Evolutionary conservation across 2,888 invertebrate species (phyloP).

Genomic region (Druceiella hillmani): DNA sequence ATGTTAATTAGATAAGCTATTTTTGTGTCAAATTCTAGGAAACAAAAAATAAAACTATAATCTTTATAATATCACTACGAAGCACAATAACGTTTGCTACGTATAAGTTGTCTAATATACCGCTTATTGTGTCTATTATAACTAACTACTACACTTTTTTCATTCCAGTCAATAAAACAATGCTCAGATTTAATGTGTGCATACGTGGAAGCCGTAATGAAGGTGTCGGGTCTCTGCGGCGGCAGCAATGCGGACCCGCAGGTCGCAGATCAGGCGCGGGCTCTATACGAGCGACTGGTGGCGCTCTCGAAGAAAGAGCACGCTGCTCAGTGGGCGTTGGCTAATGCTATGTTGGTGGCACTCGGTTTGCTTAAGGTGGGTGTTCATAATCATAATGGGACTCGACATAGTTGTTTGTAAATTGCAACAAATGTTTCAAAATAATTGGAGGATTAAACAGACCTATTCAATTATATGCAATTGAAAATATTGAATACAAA

Average conservation of each 20-base stretch:
- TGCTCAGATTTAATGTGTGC: constrained; percentile 33
- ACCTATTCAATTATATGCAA: too few species aligned
- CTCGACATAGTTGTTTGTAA: neutral
- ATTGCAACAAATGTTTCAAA: constrained; percentile 17
- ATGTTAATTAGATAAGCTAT: too few species aligned
- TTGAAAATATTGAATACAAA: too few species aligned
- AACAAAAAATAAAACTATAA: too few species aligned
- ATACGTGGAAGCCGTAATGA: constrained; percentile 49
- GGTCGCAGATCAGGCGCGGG: constrained; percentile 30
- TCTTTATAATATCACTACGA: too few species aligned
- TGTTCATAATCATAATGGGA: constrained; percentile 2
- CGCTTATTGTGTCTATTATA: too few species aligned
- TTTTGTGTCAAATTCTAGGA: too few species aligned
- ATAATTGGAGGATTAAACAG: too few species aligned
- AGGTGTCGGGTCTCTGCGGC: constrained; percentile 43
- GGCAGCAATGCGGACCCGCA: too few species aligned
- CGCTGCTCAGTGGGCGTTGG: constrained; percentile 44
- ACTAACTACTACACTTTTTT: constrained; percentile 4
- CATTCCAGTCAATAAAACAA: constrained; percentile 32
- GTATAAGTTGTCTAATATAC: too few species aligned
- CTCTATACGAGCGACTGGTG: constrained; percentile 49
- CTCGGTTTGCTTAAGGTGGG: constrained; percentile 68
- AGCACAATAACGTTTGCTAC: too few species aligned
- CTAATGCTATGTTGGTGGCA: constrained; percentile 60
- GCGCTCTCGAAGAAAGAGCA: constrained; percentile 36